A percentile compares a stretch with the other conserved stretches of the same genome.
These are phyloP conservation scores for Dryobotodes eremita DNA, from an alignment of 2,888 invertebrate genomes.

Conservation along the genomic window DNA sequence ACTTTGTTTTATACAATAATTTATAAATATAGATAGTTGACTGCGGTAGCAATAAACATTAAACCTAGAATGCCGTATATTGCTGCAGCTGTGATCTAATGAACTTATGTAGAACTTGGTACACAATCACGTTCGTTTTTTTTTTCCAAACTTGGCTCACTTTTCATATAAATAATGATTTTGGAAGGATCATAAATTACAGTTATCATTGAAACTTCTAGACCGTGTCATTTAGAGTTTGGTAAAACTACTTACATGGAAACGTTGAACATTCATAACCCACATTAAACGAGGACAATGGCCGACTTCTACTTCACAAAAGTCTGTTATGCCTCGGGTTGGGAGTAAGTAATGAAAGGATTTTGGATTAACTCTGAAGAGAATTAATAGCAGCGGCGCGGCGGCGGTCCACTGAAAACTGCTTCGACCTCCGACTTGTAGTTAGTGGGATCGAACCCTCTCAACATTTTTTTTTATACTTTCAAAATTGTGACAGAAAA, in stretches of 20 bases:
- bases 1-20: no score
- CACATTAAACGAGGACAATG: not conserved
- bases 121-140: not conserved
- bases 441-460: not conserved
- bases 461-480: not conserved
- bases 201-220: not conserved
- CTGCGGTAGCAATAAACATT: not conserved
- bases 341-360: not conserved
- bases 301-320: not conserved
- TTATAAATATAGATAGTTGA: no score
- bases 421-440: not conserved
- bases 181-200: not conserved
- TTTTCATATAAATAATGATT: not conserved
- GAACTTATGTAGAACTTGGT: not conserved
- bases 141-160: not conserved
- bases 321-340: not conserved
- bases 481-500: not conserved
- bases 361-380: not conserved
- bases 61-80: not conserved
- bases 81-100: not conserved
- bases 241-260: not conserved
- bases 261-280: not conserved
- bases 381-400: not conserved
- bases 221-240: not conserved
- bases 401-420: not conserved